Base-by-base conservation (phyloP, 2,888 invertebrate species). In the Hipparchia sbordonii region DNA sequence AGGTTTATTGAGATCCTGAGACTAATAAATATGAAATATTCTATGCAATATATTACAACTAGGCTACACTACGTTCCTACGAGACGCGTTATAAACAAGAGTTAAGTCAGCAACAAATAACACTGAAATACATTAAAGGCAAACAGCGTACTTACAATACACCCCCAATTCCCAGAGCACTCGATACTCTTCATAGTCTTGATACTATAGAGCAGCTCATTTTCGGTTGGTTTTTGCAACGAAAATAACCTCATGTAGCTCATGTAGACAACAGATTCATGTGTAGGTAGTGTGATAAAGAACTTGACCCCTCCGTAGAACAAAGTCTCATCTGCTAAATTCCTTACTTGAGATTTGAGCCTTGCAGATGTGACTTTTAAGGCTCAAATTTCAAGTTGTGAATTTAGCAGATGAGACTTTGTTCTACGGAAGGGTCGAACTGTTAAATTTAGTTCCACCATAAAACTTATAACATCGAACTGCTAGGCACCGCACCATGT, bases 131-230 rank as follows among this genome's bases (percentile, higher is more conserved):
- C 84, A 82, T 79, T 81, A 81, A 84, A 86, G 84, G 85, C 84
- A 84, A 87, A 87, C 84, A 85, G 84, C 84, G 82, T 86, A 83
- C 84, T 87, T 83, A 79, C 85, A 84, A 86, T 84, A 86, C 85
- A 85, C 82, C 82, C 81, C 82, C 84, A 82, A 84, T 85, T 85
- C 86, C 85, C 82, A 72, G 78, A 83, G 86, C 84, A 84, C 85
- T 84, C 84, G 84, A 74, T 78, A 54, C 77, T 77, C 81, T 81
- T 23, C 80, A 78, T 80, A 78, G 78, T 85, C 84, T 89, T 87
- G 87, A 87, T 89, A 85, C 85, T 82, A 77, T 67, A 67, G 70
- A 13, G 69, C 12, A 13, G 45, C 39, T 61, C 61, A 69, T 60
- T 52, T 13, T 63, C 23, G 51, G 2, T 63, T 23, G 9, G 48